A percentile compares a stretch with the other conserved stretches of the same genome.
phyloP scores from a whole-genome alignment of 2,797 vertebrate genomes.

The Falco peregrinus region DNA sequence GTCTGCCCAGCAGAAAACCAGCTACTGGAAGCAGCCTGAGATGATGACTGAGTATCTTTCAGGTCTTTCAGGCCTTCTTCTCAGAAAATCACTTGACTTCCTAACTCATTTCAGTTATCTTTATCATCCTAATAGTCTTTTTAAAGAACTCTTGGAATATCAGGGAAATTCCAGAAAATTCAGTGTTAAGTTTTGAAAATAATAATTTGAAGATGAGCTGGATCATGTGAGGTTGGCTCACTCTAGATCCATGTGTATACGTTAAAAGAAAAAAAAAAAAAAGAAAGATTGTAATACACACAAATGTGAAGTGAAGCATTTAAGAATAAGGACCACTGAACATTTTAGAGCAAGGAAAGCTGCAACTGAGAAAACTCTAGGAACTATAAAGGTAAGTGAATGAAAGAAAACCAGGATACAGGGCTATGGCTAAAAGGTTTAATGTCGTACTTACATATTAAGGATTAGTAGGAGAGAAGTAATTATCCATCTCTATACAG shows the following conservation, averaged over 20 bases:
- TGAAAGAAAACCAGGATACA: background rate
- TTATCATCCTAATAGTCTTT: background rate
- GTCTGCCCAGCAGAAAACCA: background rate
- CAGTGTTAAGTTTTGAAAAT: background rate
- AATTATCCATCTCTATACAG: background rate
- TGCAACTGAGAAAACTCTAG: background rate
- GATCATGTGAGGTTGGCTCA: background rate
- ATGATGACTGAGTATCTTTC: background rate
- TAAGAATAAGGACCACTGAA: background rate
- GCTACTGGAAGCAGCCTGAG: background rate
- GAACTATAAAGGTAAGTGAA: background rate
- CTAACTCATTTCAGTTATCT: background rate
- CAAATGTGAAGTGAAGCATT: rapidly evolving
- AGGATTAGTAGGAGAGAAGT: background rate
- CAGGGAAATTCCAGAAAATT: background rate
- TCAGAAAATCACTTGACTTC: background rate
- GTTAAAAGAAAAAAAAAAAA: background rate
- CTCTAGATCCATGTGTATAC: rapidly evolving
- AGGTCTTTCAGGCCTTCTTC: background rate
- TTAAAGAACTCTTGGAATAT: background rate
- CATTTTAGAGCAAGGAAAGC: background rate
- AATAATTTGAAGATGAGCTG: background rate
- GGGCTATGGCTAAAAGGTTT: background rate
- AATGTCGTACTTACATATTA: background rate
- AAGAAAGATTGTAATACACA: background rate